Percentiles rank a stretch among this genome's conserved stretches.
Evolutionary conservation across 2,888 invertebrate genomes (phyloP).

Genomic region (Orgyia antiqua): DNA sequence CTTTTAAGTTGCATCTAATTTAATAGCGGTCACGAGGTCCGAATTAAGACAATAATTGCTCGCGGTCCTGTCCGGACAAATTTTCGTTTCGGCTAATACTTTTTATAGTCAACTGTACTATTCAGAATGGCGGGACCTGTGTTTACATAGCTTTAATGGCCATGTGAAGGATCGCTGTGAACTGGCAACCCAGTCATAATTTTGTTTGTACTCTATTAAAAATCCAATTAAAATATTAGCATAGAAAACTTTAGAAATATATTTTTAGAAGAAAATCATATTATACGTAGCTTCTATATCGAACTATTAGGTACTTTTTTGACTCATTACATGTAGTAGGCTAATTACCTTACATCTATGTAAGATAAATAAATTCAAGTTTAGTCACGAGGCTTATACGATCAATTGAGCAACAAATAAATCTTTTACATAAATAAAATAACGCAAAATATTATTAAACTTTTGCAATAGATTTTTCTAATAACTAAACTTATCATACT

Average conservation of each 20-base stretch:
- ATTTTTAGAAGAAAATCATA: too few species aligned
- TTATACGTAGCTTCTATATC: too few species aligned
- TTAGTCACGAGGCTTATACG: too few species aligned
- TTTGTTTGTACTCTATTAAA: not conserved
- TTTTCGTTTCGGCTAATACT: slow-evolving; percentile 69
- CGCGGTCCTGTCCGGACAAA: slow-evolving; percentile 43
- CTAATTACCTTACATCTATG: too few species aligned
- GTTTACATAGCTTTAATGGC: slow-evolving; percentile 33
- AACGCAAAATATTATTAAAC: too few species aligned
- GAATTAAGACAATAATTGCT: slow-evolving; percentile 76
- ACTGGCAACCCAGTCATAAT: slow-evolving; percentile 3
- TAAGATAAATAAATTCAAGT: too few species aligned
- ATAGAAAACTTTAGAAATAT: too few species aligned
- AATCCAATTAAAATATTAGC: slow-evolving; percentile 1
- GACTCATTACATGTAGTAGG: too few species aligned
- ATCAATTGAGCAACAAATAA: not conserved
- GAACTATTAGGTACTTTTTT: too few species aligned
- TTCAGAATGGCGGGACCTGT: slow-evolving; percentile 31
- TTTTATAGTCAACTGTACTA: slow-evolving; percentile 51
- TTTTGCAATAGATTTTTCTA: too few species aligned
- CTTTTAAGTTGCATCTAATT: slow-evolving; percentile 25
- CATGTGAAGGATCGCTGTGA: slow-evolving; percentile 11
- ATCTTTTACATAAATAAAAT: not conserved
- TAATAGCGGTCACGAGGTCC: slow-evolving; percentile 65
- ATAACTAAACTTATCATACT: too few species aligned